These are phyloP conservation scores for Macaria liturata DNA, from an alignment of 2,888 invertebrate genomes.

Conservation along the genomic window DNA sequence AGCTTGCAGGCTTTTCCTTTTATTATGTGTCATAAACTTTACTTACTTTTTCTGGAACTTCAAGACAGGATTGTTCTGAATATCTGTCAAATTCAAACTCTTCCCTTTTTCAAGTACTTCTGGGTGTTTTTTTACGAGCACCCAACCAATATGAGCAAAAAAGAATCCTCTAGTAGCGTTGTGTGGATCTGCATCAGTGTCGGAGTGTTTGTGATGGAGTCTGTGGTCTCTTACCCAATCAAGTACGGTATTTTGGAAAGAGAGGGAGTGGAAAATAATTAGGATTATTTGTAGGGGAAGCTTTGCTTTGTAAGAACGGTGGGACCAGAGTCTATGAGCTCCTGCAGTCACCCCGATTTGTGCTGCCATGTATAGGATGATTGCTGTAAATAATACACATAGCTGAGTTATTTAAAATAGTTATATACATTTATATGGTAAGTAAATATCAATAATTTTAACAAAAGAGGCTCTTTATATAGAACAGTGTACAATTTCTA, in stretches of 20 bases:
- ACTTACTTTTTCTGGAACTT: slow-evolving; percentile 87
- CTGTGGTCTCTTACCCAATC: slow-evolving; percentile 85
- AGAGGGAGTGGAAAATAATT: slow-evolving; percentile 49
- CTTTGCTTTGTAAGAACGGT: slow-evolving; percentile 52
- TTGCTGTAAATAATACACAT: slow-evolving; percentile 37
- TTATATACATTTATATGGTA: too few species aligned
- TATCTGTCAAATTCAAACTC: slow-evolving; percentile 87
- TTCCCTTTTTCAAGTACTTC: slow-evolving; percentile 88
- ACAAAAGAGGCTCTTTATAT: too few species aligned
- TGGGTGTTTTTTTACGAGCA: slow-evolving; percentile 89
- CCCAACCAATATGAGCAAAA: slow-evolving; percentile 93
- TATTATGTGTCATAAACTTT: not conserved
- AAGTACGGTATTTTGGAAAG: slow-evolving; percentile 76
- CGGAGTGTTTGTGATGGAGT: slow-evolving; percentile 87
- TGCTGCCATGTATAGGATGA: slow-evolving; percentile 35
- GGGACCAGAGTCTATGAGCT: slow-evolving; percentile 54
- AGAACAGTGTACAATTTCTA: too few species aligned
- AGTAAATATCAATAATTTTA: too few species aligned
- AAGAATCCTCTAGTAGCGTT: slow-evolving; percentile 91
- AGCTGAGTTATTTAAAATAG: not conserved
- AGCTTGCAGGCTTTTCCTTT: too few species aligned
- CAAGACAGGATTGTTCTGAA: slow-evolving; percentile 87
- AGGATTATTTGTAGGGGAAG: slow-evolving; percentile 50
- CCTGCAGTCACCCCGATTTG: slow-evolving; percentile 54
- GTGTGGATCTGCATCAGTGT: slow-evolving; percentile 81